Evolutionary conservation across 92 coral and sea anemone genomes (phyloP), one percentile per base, ranked within the genome.

Genomic region (Porites cylindrica): DNA sequence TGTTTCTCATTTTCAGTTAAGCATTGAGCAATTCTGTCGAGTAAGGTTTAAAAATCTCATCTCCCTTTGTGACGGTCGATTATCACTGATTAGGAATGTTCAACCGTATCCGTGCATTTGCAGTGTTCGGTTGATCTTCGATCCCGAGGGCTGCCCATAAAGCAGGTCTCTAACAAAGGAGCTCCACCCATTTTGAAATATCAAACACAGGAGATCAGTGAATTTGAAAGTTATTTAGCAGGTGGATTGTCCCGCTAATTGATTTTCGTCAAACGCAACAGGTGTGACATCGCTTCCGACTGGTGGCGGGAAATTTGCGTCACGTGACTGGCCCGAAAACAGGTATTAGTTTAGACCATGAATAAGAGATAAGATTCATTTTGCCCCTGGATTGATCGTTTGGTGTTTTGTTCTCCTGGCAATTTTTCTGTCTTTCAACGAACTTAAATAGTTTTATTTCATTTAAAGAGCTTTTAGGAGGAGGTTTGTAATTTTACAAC

Each of bases 301-400:
- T 65, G 87, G 87, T 83, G 87, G 80, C 74, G 74, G 53, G 74
- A 83, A 77, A 47, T 64, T 72, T 23, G 7, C 9, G 72, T 83
- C 87, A 83, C 87, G 80, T 83, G 87, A 72, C 80, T 72, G 43
- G 38, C 53, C 65, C 21, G 62, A 62, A 75, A 32, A 51, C 78
- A 18, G 80, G 80, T 75, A 50, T 92, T 85, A 84, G 76, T 81
- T 87, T 62, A 14, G 81, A 9, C 50, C 88, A 92, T 92, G 84
- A 92, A 92, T 92, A 83, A 92, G 84, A 86, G 64, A 92, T 85
- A 73, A 82, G 69, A 70, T 92, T 84, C 86, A 89, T 63, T 85
- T 80, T 38, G 51, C 23, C 23, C 47, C 51, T 23, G 56, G 56
- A 56, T 66, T 77, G 67, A 59, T 60, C 67, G 70, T 38, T 83